A percentile compares a stretch with the other conserved stretches of the same genome.
These are phyloP conservation scores for Drosophila virilis DNA, from an alignment of 1,140 invertebrate species.

Conservation along the genomic window DNA sequence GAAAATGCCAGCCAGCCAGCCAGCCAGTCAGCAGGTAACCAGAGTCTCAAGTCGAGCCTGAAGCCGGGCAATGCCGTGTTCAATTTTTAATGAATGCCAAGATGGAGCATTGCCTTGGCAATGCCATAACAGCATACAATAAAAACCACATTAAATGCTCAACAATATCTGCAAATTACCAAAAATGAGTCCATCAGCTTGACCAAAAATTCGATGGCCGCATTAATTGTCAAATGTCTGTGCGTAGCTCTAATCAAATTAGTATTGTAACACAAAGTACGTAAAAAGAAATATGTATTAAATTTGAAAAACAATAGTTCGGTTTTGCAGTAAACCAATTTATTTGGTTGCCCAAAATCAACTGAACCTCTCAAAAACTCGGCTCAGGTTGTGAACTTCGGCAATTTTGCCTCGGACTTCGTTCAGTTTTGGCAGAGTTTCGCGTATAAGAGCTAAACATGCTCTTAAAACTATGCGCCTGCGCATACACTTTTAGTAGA, in stretches of 20 bases:
- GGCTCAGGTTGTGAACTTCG: slow-evolving; percentile 1
- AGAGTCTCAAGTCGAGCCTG: slow-evolving; percentile 10
- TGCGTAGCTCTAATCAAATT: slow-evolving; percentile 26
- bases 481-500: slow-evolving; percentile 6
- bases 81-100: slow-evolving; percentile 51
- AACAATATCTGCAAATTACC: background rate
- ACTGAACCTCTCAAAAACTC: slow-evolving; percentile 28
- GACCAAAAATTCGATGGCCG: slow-evolving; percentile 18
- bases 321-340: slow-evolving; percentile 22
- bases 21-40: slow-evolving; percentile 17
- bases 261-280: slow-evolving; percentile 20
- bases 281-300: slow-evolving; percentile 1
- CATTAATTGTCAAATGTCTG: slow-evolving; percentile 26
- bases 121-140: slow-evolving; percentile 21
- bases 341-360: slow-evolving; percentile 42
- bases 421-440: slow-evolving; percentile 28
- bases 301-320: background rate
- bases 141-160: slow-evolving; percentile 35
- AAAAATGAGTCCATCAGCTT: slow-evolving; percentile 15
- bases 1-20: slow-evolving; percentile 14
- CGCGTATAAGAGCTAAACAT: slow-evolving; percentile 21
- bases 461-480: slow-evolving; percentile 39
- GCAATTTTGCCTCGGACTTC: slow-evolving; percentile 18
- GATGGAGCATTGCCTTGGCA: slow-evolving; percentile 7
- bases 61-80: slow-evolving; percentile 18